Conservation (phyloP, 1,140 invertebrate species). For the Tenebrio molitor region DNA sequence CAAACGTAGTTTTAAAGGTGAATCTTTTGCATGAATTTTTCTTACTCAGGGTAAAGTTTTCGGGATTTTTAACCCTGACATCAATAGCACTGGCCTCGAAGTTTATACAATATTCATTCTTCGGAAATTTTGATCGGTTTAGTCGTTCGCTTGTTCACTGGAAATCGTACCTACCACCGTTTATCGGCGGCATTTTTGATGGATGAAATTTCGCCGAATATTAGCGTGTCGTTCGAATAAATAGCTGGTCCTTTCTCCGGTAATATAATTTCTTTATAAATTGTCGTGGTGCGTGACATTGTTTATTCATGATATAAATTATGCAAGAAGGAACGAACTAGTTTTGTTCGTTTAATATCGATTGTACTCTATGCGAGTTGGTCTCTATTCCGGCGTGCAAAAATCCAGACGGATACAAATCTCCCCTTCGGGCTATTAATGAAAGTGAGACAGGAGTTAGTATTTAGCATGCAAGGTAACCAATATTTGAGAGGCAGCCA, state of each 20-base stretch:
- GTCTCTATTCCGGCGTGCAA: slow-evolving; percentile 20
- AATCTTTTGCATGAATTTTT: too few relatives aligned
- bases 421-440: slow-evolving; percentile 32
- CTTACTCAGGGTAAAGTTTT: too few relatives aligned
- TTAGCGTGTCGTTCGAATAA: slow-evolving; percentile 12
- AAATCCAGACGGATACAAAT: slow-evolving; percentile 36
- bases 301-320: slow-evolving; percentile 41
- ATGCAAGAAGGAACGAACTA: slow-evolving; percentile 32
- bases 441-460: slow-evolving; percentile 27
- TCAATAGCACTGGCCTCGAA: too few relatives aligned
- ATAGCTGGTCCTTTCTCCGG: slow-evolving; percentile 16
- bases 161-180: slow-evolving; percentile 3
- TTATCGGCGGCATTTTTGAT: slow-evolving; percentile 1
- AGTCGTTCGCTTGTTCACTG: slow-evolving; percentile 8
- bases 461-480: slow-evolving; percentile 21
- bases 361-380: slow-evolving; percentile 19
- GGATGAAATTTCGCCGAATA: slow-evolving; percentile 23
- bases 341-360: slow-evolving; percentile 36
- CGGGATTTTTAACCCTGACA: too few relatives aligned
- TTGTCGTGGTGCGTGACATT: slow-evolving; percentile 37
- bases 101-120: too few relatives aligned
- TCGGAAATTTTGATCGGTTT: neutral
- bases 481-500: slow-evolving; percentile 30
- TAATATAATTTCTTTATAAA: slow-evolving; percentile 37
- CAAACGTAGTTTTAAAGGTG: too few relatives aligned